phyloP scores from a whole-genome alignment of 2,888 invertebrate genomes.

The Perizoma affinitatum region DNA sequence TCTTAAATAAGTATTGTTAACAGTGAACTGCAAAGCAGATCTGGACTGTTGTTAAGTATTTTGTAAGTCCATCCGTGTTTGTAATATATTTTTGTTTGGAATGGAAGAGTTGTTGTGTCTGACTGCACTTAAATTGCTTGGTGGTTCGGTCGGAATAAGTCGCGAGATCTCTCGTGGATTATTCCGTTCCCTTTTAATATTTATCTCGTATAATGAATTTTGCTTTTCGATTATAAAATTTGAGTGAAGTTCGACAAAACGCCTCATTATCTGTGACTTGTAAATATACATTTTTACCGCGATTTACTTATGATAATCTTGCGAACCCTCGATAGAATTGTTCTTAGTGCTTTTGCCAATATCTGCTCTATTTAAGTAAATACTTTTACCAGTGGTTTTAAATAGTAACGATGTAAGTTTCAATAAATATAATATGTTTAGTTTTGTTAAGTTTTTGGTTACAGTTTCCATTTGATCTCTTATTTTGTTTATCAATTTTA shows the following conservation, averaged over 20 bases:
- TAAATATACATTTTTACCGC: slow-evolving; percentile 37
- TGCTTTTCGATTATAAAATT: slow-evolving; percentile 63
- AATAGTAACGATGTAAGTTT: slow-evolving; percentile 37
- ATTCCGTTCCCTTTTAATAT: slow-evolving; percentile 59
- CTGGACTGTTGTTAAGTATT: slow-evolving; percentile 81
- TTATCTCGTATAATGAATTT: slow-evolving; percentile 59
- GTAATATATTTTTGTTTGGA: slow-evolving; percentile 55
- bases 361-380: slow-evolving; percentile 22
- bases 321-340: slow-evolving; percentile 14
- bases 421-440: slow-evolving; percentile 43
- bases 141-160: slow-evolving; percentile 67
- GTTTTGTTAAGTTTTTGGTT: slow-evolving; percentile 77
- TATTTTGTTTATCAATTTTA: slow-evolving; percentile 75
- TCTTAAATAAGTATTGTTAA: slow-evolving; percentile 78
- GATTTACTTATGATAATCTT: slow-evolving; percentile 34
- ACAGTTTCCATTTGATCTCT: slow-evolving; percentile 80
- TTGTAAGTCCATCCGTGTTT: slow-evolving; percentile 75
- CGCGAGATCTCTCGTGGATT: slow-evolving; percentile 49
- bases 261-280: slow-evolving; percentile 46
- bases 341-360: slow-evolving; percentile 28
- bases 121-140: slow-evolving; percentile 83
- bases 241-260: slow-evolving; percentile 83
- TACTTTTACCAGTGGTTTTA: slow-evolving; percentile 32
- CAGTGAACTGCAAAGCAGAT: slow-evolving; percentile 81
- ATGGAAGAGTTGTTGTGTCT: slow-evolving; percentile 77